Conservation (phyloP, 2,797 vertebrate species). For the Zenarchopterus dispar region DNA sequence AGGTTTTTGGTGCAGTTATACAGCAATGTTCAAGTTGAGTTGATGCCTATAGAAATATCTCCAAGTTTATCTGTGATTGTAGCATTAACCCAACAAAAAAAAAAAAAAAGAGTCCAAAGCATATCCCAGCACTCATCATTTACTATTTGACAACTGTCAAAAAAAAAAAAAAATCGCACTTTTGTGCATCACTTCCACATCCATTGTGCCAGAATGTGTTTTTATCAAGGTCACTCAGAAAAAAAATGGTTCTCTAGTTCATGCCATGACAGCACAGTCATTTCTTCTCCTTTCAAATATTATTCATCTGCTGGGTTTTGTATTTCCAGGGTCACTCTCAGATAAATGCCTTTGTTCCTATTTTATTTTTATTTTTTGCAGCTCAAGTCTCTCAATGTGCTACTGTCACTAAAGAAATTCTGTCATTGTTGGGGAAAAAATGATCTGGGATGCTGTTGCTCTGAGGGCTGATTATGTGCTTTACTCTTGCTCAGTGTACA, state of each 20-base stretch:
- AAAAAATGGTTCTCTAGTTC: constrained; percentile 23
- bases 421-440: neutral
- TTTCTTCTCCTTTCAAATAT: constrained; percentile 24
- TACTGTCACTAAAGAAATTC: neutral
- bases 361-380: neutral
- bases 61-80: too few species aligned
- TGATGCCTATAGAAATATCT: too few species aligned
- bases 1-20: too few species aligned
- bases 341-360: constrained; percentile 31
- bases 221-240: constrained; percentile 34
- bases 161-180: neutral
- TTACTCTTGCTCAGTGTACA: constrained; percentile 6
- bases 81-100: too few species aligned
- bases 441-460: constrained; percentile 5
- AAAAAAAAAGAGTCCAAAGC: too few species aligned
- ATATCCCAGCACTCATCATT: constrained; percentile 12
- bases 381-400: constrained; percentile 10
- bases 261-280: constrained; percentile 26
- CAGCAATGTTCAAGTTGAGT: too few species aligned
- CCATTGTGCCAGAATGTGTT: constrained; percentile 26
- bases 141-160: constrained; percentile 8
- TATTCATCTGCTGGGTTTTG: constrained; percentile 47
- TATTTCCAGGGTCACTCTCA: constrained; percentile 52
- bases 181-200: constrained; percentile 24
- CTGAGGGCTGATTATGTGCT: neutral